phyloP scores from a whole-genome alignment of 1,140 invertebrate genomes.

The Druon quercuslanigerum region DNA sequence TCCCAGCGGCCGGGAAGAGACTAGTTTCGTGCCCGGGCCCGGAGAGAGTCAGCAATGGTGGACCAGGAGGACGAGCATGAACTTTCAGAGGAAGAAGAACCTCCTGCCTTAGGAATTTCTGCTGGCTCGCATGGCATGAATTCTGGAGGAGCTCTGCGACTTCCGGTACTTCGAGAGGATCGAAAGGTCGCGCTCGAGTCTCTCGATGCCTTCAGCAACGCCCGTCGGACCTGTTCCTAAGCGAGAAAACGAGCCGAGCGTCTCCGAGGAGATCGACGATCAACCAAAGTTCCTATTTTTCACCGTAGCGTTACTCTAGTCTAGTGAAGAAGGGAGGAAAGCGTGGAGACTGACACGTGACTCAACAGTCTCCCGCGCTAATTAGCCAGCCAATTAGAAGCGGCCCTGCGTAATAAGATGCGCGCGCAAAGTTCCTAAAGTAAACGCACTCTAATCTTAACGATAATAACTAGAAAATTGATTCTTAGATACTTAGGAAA shows the following conservation, averaged over 20 bases:
- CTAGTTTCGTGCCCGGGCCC: no score
- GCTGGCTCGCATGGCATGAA: background rate
- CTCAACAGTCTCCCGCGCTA: conserved; percentile 66
- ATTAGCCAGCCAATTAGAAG: conserved; percentile 74
- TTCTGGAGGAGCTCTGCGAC: background rate
- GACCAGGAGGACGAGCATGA: conserved; percentile 9
- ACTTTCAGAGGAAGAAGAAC: conserved; percentile 4
- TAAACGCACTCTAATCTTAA: conserved; percentile 48
- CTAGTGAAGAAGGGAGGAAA: conserved; percentile 19
- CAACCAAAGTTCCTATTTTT: conserved; percentile 77
- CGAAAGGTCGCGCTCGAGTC: conserved; percentile 9
- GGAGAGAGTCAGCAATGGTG: no score
- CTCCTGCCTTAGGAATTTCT: background rate
- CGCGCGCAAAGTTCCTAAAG: conserved; percentile 76
- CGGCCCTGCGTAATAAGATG: conserved; percentile 73
- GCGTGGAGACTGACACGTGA: conserved; percentile 23
- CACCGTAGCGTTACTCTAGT: conserved; percentile 55
- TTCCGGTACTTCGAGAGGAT: conserved; percentile 12
- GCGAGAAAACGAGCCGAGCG: background rate
- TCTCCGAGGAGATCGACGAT: conserved; percentile 43
- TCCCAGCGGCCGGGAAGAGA: no score
- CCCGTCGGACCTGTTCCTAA: background rate
- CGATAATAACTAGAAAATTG: conserved; percentile 36
- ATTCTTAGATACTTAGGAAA: conserved; percentile 9
- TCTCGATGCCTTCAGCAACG: conserved; percentile 27